Conservation (phyloP, 2,797 vertebrate species). For the Triplophysa yarkandensis region DNA sequence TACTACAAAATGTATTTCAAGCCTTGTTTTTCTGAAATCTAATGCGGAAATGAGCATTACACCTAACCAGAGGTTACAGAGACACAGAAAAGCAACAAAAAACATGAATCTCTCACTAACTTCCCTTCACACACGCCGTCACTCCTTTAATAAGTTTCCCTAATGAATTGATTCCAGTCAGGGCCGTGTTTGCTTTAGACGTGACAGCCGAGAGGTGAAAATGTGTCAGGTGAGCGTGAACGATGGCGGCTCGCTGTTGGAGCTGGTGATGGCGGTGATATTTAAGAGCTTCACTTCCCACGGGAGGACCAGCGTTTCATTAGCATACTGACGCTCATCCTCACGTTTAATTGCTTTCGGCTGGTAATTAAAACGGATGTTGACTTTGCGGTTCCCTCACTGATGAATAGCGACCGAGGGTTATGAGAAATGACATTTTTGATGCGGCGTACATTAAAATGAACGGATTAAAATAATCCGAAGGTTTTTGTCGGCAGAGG, state of each 20-base stretch:
- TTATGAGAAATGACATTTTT: conserved; percentile 79
- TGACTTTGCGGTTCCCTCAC: conserved; percentile 79
- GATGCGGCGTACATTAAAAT: conserved; percentile 72
- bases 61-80: not conserved
- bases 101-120: conserved; percentile 35
- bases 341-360: conserved; percentile 80
- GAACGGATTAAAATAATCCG: conserved; percentile 59
- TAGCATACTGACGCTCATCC: conserved; percentile 75
- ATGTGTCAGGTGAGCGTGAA: conserved; percentile 64
- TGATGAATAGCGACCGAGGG: conserved; percentile 82
- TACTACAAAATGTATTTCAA: too few species aligned
- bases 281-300: conserved; percentile 75
- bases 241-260: conserved; percentile 66
- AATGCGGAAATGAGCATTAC: not conserved
- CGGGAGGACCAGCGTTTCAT: conserved; percentile 75
- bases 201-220: conserved; percentile 67
- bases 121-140: conserved; percentile 28
- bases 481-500: conserved; percentile 49
- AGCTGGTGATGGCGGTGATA: conserved; percentile 75
- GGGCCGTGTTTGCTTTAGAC: conserved; percentile 67
- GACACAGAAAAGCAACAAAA: conserved; percentile 9
- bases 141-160: conserved; percentile 41
- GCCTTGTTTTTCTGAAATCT: not conserved
- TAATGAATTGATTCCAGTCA: conserved; percentile 64
- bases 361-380: conserved; percentile 82